Conservation (phyloP, 1,140 invertebrate species). For the Sycophila sp. region DNA sequence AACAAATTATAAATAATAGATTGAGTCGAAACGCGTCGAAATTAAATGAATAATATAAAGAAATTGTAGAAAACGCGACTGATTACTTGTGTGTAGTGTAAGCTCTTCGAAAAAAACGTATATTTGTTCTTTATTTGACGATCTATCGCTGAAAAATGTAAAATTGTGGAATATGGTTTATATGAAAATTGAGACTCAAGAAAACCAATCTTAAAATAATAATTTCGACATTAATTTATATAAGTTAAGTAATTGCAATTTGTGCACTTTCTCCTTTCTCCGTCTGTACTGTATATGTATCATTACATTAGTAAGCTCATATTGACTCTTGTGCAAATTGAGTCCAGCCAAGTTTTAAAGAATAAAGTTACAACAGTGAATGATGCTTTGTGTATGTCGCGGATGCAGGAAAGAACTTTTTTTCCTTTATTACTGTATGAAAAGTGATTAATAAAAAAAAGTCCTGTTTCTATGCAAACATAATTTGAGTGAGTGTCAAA, state of each 20-base stretch:
- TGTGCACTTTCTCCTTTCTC: constrained; percentile 35
- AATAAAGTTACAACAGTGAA: constrained; percentile 35
- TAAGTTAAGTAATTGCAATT: constrained; percentile 15
- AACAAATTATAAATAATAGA: constrained; percentile 21
- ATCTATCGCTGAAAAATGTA: constrained; percentile 8
- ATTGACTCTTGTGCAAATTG: constrained; percentile 25
- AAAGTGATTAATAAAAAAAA: constrained; percentile 48
- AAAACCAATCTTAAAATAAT: too few species aligned
- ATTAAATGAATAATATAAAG: constrained; percentile 33
- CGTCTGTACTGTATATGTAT: constrained; percentile 38
- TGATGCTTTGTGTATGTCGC: constrained; percentile 46
- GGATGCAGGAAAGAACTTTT: constrained; percentile 46
- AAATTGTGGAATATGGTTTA: constrained; percentile 17
- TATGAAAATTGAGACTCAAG: constrained; percentile 18
- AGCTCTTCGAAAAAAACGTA: background rate
- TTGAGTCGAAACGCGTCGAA: constrained; percentile 28
- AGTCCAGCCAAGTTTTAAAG: constrained; percentile 31
- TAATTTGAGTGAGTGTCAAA: constrained; percentile 60
- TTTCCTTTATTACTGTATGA: constrained; percentile 46
- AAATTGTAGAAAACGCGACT: constrained; percentile 24
- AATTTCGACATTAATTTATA: too few species aligned
- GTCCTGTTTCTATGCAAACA: constrained; percentile 53
- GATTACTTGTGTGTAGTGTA: constrained; percentile 15
- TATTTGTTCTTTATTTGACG: constrained; percentile 12
- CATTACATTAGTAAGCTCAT: constrained; percentile 24